phyloP scores from a whole-genome alignment of 1,140 invertebrate genomes.

The Eriocheir sinensis region DNA sequence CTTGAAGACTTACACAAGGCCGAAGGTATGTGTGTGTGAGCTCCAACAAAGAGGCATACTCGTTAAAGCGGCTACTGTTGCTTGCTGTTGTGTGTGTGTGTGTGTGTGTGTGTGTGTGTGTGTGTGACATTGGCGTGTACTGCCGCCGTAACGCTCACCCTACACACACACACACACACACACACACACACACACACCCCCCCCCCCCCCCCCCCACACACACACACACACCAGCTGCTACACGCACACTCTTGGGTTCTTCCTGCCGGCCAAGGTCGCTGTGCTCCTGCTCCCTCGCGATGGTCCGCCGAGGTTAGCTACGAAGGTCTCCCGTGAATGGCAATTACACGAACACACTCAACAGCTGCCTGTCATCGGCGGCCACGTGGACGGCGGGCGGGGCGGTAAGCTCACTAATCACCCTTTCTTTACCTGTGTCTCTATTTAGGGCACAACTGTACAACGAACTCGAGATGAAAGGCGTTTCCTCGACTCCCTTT shows the following conservation, averaged over 20 bases:
- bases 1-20: no score
- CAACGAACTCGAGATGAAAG: not conserved
- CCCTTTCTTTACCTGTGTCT: not conserved
- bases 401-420: not conserved
- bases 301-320: not conserved
- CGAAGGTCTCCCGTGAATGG: not conserved
- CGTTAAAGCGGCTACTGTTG: not conserved
- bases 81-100: constrained; percentile 38
- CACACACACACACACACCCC: not conserved
- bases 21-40: constrained; percentile 30
- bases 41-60: not conserved
- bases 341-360: not conserved
- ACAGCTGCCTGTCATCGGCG: not conserved
- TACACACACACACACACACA: not conserved
- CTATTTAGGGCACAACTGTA: no score
- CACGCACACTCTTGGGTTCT: not conserved
- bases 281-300: not conserved
- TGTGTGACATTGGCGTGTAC: constrained; percentile 26
- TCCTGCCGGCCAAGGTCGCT: not conserved
- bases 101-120: constrained; percentile 59
- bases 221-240: not conserved
- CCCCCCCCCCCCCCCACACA: not conserved
- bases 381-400: not conserved
- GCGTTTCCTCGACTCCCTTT: not conserved
- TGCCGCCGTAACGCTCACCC: not conserved